Base-by-base conservation (phyloP, 1,140 invertebrate genomes). In the Drosophila aff. region DNA sequence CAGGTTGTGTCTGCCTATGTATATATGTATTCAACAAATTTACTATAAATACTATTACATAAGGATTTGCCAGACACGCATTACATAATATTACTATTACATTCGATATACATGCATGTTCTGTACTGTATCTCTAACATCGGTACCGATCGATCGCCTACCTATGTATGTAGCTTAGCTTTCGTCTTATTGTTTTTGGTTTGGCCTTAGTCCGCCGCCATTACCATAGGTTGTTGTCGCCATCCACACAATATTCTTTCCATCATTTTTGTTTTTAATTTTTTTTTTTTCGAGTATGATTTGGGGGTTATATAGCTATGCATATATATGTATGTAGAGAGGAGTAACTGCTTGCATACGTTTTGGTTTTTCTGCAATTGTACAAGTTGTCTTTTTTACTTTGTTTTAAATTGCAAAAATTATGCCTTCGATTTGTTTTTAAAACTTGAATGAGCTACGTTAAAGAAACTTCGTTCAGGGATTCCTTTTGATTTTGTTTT, bases 391-490 rank as follows among this genome's bases (percentile, higher is more conserved):
- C 53, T 59, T 61, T 52, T 52, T 53, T 59, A 46, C 28, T 74
- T 79, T 72, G 52, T 53, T 62, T 62, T 59, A 90, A 89, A 79
- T 85, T 89, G 67, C 79, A 86, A 86, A 83, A 73, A 76, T 81
- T 75, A 81, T 65, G 66, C 69, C 67, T 67, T 52, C 66, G 71
- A 79, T 72, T 77, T 78, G 63, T 77, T 78, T 55, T 77, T 90
- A 85, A 90, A 90, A 90, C 78, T 90, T 82, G 79, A 90, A 90
- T 90, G 85, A 90, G 71, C 86, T 89, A 89, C 85, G 71, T 66
- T 74, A 79, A 79, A 65, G 55, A 79, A 74, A 62, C 68, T 46
- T 77, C 40, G 59, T 72, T 46, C 38, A 47, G 61, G 76, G 61
- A 64, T 79, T 75, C 65, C 43, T 79, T 89, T 85, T 79, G 73